These are phyloP conservation scores for Peromyscus eremicus DNA, from an alignment of 2,797 vertebrate genomes.

Conservation along the genomic window DNA sequence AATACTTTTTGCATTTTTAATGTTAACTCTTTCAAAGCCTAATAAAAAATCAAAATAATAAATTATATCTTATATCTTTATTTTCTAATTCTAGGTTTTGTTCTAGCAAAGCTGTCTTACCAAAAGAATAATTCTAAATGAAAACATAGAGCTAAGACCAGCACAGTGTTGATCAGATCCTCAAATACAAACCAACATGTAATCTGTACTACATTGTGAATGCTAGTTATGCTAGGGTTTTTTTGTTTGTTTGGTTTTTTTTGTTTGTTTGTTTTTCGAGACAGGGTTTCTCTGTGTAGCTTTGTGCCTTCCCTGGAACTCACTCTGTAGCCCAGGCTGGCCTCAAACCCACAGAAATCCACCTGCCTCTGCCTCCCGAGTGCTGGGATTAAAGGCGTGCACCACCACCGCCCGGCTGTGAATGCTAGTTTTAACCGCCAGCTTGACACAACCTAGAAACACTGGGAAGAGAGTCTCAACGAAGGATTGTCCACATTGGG, in stretches of 20 bases:
- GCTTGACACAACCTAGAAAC: not conserved
- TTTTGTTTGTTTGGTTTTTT: too few species aligned
- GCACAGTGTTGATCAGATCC: not conserved
- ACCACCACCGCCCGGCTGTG: too few species aligned
- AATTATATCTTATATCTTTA: not conserved
- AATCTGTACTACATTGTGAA: not conserved
- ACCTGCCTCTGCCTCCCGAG: too few species aligned
- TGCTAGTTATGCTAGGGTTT: too few species aligned
- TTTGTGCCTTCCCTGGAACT: too few species aligned
- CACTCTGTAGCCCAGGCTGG: too few species aligned
- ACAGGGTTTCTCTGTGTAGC: too few species aligned
- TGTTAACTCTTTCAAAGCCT: not conserved
- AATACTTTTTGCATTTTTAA: conserved; percentile 5
- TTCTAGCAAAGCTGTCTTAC: not conserved
- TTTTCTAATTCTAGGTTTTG: not conserved
- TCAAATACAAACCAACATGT: not conserved
- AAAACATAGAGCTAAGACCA: not conserved
- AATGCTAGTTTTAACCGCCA: not conserved
- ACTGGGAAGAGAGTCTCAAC: not conserved
- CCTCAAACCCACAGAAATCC: too few species aligned
- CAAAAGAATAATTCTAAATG: conserved; percentile 15
- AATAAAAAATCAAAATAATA: not conserved
- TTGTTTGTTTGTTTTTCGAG: too few species aligned
- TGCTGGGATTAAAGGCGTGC: too few species aligned
- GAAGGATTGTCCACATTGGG: not conserved